phyloP scores from a whole-genome alignment of 2,797 vertebrate species.

The Lepus oiostolus region DNA sequence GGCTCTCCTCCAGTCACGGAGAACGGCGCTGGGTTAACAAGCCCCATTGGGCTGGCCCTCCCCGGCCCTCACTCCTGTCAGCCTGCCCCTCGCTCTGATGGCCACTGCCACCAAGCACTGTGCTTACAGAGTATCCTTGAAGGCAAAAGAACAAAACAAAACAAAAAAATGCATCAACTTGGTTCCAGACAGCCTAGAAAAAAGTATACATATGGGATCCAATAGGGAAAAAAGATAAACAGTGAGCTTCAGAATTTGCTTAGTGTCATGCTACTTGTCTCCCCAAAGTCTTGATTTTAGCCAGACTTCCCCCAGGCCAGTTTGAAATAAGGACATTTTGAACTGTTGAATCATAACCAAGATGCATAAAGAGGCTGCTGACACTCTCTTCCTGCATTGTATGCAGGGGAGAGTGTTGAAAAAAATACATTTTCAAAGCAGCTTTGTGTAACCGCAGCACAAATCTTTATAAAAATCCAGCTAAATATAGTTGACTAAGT shows the following conservation, averaged over 20 bases:
- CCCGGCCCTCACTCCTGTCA: background rate
- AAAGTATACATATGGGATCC: constrained; percentile 18
- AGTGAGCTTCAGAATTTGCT: constrained; percentile 32
- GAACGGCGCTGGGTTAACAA: background rate
- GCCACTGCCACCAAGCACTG: background rate
- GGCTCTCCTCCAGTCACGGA: background rate
- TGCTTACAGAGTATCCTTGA: background rate
- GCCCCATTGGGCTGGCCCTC: background rate
- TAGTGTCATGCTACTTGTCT: constrained; percentile 40
- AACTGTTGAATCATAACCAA: constrained; percentile 62
- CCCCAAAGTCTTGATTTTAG: constrained; percentile 61
- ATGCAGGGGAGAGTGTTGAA: background rate
- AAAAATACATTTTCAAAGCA: background rate
- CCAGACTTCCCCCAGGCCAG: constrained; percentile 59
- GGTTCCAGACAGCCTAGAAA: constrained; percentile 52
- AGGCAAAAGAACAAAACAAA: constrained; percentile 2
- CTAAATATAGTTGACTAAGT: background rate
- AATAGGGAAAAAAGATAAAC: constrained; percentile 53
- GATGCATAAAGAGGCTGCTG: background rate
- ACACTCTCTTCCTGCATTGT: constrained; percentile 47
- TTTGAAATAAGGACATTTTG: constrained; percentile 69
- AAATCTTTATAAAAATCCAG: constrained; percentile 54
- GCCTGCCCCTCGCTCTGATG: background rate
- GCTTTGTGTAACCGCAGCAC: background rate
- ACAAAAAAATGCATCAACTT: background rate